A percentile compares a stretch with the other conserved stretches of the same genome.
Conservation (phyloP, 2,797 vertebrate genomes). For the Onychomys arenicola region DNA sequence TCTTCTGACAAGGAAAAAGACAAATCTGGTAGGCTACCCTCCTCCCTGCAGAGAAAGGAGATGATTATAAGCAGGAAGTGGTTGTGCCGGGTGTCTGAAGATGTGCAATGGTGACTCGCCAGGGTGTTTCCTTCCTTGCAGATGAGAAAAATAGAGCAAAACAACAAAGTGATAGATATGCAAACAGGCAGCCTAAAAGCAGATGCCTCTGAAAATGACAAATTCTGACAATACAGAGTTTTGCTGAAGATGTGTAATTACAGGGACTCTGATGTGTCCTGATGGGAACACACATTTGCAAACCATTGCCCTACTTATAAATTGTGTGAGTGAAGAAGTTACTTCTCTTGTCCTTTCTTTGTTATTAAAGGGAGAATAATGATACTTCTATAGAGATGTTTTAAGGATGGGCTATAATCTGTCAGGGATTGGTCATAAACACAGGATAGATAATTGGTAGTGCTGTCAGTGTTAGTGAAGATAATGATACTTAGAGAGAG, state of each 20-base stretch:
- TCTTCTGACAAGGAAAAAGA: not conserved
- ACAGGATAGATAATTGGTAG: not conserved
- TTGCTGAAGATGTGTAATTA: not conserved
- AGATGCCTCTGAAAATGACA: not conserved
- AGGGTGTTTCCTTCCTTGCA: not conserved
- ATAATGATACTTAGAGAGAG: not conserved
- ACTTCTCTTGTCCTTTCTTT: not conserved
- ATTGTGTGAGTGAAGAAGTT: not conserved
- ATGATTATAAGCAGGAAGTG: not conserved
- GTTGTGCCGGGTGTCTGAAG: not conserved
- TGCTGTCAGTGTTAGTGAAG: not conserved
- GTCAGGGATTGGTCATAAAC: not conserved
- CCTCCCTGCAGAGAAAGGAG: not conserved
- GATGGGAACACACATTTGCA: not conserved
- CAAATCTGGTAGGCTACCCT: not conserved
- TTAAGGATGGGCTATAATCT: not conserved
- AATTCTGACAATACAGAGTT: not conserved
- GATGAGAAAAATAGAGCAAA: slow-evolving; percentile 17
- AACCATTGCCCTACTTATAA: not conserved
- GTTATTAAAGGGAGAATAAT: slow-evolving; percentile 2
- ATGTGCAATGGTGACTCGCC: not conserved
- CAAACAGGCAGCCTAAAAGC: not conserved
- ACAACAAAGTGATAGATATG: not conserved
- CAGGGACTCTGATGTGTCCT: not conserved
- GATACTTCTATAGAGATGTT: not conserved